Base-by-base conservation (phyloP, 2,797 vertebrate species). In the Glyptemys insculpta region DNA sequence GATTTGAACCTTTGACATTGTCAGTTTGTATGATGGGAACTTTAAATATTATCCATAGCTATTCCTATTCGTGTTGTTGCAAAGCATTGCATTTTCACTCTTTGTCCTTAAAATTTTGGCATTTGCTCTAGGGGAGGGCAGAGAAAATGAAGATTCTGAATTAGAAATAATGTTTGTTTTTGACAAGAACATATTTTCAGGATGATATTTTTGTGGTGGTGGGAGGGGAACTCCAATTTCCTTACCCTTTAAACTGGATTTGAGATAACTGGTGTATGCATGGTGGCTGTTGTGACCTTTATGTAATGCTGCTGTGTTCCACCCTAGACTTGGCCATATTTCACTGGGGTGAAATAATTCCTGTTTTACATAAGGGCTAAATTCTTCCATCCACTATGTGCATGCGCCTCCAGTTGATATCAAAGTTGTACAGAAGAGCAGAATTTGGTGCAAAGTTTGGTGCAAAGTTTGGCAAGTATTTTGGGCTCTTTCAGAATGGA, bases 401-500 rank as follows among this genome's bases (percentile, higher is more conserved):
- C 19, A 23, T 59, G 91, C 94, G 94, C 91, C 14, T 82, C 62
- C 56, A 89, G 87, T 93, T 96, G 79, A 79, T 74, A 94, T 94
- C 31, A 85, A 94, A 92, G 95, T 92, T 92, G 79, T 80, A 90
- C 54, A 62, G 85, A 88, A 90, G 79, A 94, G 92, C 88, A 76
- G 72, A 92, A 95, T 85, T 85, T 91, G 90, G 83, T 89, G 92
- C 86, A 81, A 88, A 23, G 68, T 85, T 85, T 91, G 90, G 83
- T 89, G 92, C 86, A 81, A 88, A 23, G 68, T 92, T 90, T 81
- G 95, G 84, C 81, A 93, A 92, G 94, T 83, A 89, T 94, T 97
- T 96, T 62, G 88, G 95, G 91, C 92, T 95, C 91, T 97, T 91
- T 76, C 83, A 89, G 94, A 87, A 49, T 92, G 95, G 92, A 90